phyloP scores from a whole-genome alignment of 2,113 vertebrate genomes.

The Cinclus mexicanus region DNA sequence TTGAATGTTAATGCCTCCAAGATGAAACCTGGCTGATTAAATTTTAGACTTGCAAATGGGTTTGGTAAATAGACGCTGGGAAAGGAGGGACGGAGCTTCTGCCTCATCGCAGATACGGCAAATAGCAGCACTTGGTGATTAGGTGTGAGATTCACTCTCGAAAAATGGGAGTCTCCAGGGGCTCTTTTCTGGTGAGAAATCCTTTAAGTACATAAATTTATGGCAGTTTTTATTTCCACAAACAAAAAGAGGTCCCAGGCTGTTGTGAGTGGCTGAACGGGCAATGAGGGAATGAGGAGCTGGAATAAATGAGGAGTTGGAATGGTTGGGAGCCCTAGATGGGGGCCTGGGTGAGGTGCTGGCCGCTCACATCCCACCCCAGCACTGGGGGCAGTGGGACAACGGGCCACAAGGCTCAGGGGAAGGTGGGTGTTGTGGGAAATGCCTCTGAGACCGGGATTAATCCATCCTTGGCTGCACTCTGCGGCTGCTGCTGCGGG shows the following conservation, averaged over 20 bases:
- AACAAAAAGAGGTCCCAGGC: not conserved
- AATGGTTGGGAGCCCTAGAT: not conserved
- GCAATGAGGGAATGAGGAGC: not conserved
- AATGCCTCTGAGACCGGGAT: not conserved
- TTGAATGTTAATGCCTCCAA: constrained; percentile 50
- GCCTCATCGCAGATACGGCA: not conserved
- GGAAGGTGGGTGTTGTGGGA: not conserved
- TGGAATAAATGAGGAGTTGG: not conserved
- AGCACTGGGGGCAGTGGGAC: rapidly evolving
- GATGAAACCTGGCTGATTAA: constrained; percentile 70
- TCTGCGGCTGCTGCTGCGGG: not conserved
- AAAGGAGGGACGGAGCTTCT: constrained; percentile 62
- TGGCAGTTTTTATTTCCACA: constrained; percentile 26
- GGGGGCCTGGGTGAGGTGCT: rapidly evolving
- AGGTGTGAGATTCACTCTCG: constrained; percentile 56
- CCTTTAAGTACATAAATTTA: constrained; percentile 64
- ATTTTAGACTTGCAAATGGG: constrained; percentile 73
- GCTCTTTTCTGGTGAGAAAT: constrained; percentile 64
- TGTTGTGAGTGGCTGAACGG: not conserved
- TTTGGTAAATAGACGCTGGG: constrained; percentile 56
- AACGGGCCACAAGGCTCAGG: rapidly evolving
- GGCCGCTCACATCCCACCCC: not conserved
- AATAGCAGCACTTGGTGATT: constrained; percentile 54
- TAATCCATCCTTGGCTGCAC: not conserved
- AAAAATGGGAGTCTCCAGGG: constrained; percentile 55